Evolutionary conservation across 2,797 vertebrate genomes (phyloP).

Genomic region (Anolis apletophallus): DNA sequence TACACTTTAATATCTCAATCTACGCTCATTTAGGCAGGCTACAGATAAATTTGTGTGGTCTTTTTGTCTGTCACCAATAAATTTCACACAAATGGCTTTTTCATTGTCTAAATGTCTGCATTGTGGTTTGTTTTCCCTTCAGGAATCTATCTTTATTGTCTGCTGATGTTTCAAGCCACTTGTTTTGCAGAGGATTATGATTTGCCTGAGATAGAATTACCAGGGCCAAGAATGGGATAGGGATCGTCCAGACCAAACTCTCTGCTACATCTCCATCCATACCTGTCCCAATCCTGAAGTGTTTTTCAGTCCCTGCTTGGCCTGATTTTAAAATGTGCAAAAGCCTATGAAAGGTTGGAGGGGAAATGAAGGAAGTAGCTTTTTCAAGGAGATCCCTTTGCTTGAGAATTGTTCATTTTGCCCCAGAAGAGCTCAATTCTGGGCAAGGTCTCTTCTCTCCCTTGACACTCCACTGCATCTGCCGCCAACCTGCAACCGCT

Average conservation of each 20-base stretch:
- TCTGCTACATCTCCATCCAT: neutral
- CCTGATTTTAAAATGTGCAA: slow-evolving; percentile 15
- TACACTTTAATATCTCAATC: slow-evolving; percentile 1
- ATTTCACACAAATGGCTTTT: neutral
- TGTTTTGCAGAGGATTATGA: neutral
- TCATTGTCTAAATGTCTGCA: neutral
- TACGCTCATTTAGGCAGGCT: neutral
- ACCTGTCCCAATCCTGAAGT: neutral
- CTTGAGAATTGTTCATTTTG: slow-evolving; percentile 44
- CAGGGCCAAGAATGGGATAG: neutral
- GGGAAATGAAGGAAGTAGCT: slow-evolving; percentile 72
- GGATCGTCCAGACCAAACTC: neutral
- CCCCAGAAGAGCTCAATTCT: slow-evolving; percentile 61
- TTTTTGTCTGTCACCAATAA: neutral
- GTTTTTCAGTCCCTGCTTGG: neutral
- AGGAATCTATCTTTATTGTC: neutral
- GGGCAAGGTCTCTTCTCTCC: slow-evolving; percentile 25
- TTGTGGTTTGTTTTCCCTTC: neutral
- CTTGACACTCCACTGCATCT: neutral
- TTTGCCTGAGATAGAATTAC: neutral
- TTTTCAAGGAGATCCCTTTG: slow-evolving; percentile 50
- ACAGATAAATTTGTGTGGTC: neutral
- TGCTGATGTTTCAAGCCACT: neutral
- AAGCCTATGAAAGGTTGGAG: slow-evolving; percentile 72
- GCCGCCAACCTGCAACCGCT: slow-evolving; percentile 64